phyloP scores from a whole-genome alignment of 92 coral and sea anemone genomes.

The Heteractis magnifica region DNA sequence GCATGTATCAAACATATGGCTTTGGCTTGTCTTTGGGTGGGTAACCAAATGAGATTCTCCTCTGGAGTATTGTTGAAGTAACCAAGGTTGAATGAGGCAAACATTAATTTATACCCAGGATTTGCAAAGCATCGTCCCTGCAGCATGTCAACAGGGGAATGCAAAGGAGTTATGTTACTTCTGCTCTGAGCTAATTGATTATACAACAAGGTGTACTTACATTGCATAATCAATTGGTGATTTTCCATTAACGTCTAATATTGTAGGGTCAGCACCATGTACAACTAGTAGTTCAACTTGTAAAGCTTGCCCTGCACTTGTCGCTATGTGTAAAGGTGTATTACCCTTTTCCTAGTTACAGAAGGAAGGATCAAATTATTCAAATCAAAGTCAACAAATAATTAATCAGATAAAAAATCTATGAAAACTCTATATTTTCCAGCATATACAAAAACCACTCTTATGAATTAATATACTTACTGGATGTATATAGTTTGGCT shows the following conservation, averaged over 20 bases:
- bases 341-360: slow-evolving; percentile 89
- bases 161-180: not conserved
- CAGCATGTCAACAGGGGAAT: too few species aligned
- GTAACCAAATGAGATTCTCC: too few species aligned
- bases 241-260: slow-evolving; percentile 82
- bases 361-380: not conserved
- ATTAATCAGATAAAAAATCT: too few species aligned
- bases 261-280: slow-evolving; percentile 96
- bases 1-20: too few species aligned
- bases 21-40: too few species aligned
- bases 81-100: too few species aligned
- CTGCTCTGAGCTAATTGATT: not conserved
- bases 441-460: too few species aligned
- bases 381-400: too few species aligned
- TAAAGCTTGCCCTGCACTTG: slow-evolving; percentile 90
- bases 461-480: slow-evolving; percentile 44
- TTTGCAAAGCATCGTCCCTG: too few species aligned
- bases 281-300: slow-evolving; percentile 94
- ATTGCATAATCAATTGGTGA: slow-evolving; percentile 90
- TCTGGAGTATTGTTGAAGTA: too few species aligned
- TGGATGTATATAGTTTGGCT: slow-evolving; percentile 88
- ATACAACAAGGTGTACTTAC: slow-evolving; percentile 48
- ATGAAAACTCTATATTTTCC: not conserved
- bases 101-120: too few species aligned
- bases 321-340: slow-evolving; percentile 93